These are phyloP conservation scores for Loxodonta africana DNA, from an alignment of 2,113 vertebrate species.

Conservation along the genomic window DNA sequence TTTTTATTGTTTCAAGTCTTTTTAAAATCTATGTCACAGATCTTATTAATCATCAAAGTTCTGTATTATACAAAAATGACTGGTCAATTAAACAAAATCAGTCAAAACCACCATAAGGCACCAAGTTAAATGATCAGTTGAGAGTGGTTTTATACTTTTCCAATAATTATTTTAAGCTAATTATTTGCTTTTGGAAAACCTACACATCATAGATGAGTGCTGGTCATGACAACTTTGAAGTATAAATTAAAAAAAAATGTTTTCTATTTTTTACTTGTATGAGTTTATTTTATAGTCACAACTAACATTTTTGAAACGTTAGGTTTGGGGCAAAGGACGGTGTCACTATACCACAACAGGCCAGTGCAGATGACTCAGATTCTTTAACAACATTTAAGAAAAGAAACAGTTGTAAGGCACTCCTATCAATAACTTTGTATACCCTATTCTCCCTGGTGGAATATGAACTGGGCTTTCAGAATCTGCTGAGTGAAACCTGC, in stretches of 20 bases:
- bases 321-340: background rate
- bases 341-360: background rate
- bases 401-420: background rate
- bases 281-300: background rate
- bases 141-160: background rate
- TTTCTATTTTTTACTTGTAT: background rate
- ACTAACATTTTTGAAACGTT: background rate
- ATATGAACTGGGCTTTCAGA: background rate
- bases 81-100: background rate
- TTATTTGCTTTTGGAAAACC: background rate
- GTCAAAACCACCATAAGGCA: background rate
- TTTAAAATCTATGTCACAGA: background rate
- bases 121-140: background rate
- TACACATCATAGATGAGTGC: background rate
- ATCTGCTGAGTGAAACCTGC: background rate
- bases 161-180: conserved; percentile 5
- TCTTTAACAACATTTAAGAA: background rate
- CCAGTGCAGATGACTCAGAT: background rate
- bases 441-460: background rate
- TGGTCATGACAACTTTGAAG: background rate
- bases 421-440: background rate
- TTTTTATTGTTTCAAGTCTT: background rate
- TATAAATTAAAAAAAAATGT: background rate
- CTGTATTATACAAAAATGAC: background rate
- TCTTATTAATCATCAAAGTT: background rate